These are phyloP conservation scores for Odocoileus virginianus DNA, from an alignment of 2,113 vertebrate genomes.

Conservation along the genomic window DNA sequence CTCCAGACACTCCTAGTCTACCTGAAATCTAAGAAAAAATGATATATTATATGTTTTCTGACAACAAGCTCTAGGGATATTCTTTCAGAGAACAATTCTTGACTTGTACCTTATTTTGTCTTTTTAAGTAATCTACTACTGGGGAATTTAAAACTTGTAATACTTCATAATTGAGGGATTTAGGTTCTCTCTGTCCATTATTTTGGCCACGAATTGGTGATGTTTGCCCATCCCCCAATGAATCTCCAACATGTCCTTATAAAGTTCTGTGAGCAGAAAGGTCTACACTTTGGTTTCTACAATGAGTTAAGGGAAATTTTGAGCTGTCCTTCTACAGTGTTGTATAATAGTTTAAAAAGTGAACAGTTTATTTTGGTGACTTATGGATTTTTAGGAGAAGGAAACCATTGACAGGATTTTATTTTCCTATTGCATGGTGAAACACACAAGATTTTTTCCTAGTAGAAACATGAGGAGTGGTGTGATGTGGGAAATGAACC, in stretches of 20 bases:
- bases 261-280: not conserved
- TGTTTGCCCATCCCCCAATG: not conserved
- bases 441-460: not conserved
- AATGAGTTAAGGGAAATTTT: not conserved
- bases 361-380: not conserved
- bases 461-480: not conserved
- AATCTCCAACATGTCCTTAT: not conserved
- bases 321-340: not conserved
- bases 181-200: slow-evolving; percentile 5
- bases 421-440: not conserved
- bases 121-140: slow-evolving; percentile 27
- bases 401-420: not conserved
- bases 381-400: slow-evolving; percentile 4
- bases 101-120: slow-evolving; percentile 54
- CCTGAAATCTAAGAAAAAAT: slow-evolving; percentile 39
- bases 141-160: slow-evolving; percentile 42
- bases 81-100: slow-evolving; percentile 60
- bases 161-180: slow-evolving; percentile 24
- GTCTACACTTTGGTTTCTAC: not conserved
- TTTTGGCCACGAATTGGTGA: slow-evolving; percentile 36
- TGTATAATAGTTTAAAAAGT: not conserved
- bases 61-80: slow-evolving; percentile 46
- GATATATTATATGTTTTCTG: slow-evolving; percentile 46
- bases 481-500: not conserved
- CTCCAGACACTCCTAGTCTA: slow-evolving; percentile 28